These are phyloP conservation scores for Varanus komodoensis DNA, from an alignment of 2,113 vertebrate species.

Conservation along the genomic window DNA sequence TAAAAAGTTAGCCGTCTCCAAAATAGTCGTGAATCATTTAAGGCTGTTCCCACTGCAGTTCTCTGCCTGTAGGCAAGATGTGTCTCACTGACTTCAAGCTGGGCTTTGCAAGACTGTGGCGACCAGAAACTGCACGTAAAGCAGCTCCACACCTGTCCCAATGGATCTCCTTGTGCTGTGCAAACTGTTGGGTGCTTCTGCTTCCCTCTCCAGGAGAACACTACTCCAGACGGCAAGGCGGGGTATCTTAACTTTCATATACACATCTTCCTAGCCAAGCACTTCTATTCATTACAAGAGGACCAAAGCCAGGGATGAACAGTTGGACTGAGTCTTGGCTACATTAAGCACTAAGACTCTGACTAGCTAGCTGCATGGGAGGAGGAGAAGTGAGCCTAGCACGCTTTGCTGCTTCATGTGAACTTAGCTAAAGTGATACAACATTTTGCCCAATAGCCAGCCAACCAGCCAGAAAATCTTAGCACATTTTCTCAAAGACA, in stretches of 20 bases:
- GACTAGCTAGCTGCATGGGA: too few species aligned
- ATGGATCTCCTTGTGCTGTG: neutral
- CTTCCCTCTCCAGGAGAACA: neutral
- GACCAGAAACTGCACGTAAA: neutral
- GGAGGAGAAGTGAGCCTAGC: too few species aligned
- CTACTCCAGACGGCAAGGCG: neutral
- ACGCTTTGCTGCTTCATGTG: too few species aligned
- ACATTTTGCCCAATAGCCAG: neutral
- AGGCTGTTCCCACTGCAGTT: neutral
- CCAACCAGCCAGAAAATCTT: neutral
- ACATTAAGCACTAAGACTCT: neutral
- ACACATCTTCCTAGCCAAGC: neutral
- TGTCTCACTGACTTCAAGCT: neutral
- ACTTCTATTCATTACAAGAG: neutral
- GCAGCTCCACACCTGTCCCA: neutral
- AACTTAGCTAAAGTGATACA: too few species aligned
- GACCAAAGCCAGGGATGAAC: neutral
- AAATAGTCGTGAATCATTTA: neutral
- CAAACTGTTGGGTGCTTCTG: neutral
- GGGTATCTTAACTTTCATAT: neutral
- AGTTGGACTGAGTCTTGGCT: neutral
- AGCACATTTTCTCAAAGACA: neutral
- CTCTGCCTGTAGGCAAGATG: neutral
- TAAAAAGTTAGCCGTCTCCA: neutral
- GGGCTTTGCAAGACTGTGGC: neutral